phyloP scores from a whole-genome alignment of 2,113 vertebrate genomes.

The Ictalurus furcatus region DNA sequence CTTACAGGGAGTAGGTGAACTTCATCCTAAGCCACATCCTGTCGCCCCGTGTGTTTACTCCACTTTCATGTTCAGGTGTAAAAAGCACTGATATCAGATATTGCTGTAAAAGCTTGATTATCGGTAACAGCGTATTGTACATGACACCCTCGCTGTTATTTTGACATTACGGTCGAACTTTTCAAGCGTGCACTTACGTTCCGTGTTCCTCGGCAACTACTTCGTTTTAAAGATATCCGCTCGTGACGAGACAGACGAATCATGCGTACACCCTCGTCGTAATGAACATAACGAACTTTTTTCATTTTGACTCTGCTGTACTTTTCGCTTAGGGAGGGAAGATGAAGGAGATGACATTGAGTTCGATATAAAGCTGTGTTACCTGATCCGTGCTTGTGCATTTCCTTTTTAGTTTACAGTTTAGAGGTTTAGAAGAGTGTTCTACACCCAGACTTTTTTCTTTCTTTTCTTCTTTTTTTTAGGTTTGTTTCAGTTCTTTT shows the following conservation, averaged over 20 bases:
- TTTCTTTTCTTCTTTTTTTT: not conserved
- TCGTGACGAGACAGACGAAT: conserved; percentile 46
- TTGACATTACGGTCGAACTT: conserved; percentile 57
- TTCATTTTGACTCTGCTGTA: conserved; percentile 55
- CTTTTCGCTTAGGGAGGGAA: conserved; percentile 31
- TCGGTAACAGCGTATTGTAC: conserved; percentile 63
- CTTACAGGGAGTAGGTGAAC: conserved; percentile 33
- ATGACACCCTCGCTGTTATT: conserved; percentile 71
- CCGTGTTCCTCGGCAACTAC: conserved; percentile 58
- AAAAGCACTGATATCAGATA: conserved; percentile 47
- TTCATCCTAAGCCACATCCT: not conserved
- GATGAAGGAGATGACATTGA: conserved; percentile 24
- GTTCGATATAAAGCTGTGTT: conserved; percentile 48
- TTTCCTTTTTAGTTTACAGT: conserved; percentile 50
- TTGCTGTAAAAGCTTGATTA: conserved; percentile 49
- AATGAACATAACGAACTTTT: conserved; percentile 43
- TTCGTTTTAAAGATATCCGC: conserved; percentile 52
- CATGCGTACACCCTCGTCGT: conserved; percentile 46
- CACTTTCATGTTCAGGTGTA: conserved; percentile 49
- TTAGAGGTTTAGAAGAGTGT: conserved; percentile 41
- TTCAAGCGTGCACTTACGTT: conserved; percentile 63
- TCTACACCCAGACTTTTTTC: conserved; percentile 25
- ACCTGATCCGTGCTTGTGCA: conserved; percentile 55
- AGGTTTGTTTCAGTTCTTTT: not conserved
- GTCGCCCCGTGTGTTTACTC: conserved; percentile 8